Base-by-base conservation (phyloP, 2,797 vertebrate genomes). In the Rhinella marina region DNA sequence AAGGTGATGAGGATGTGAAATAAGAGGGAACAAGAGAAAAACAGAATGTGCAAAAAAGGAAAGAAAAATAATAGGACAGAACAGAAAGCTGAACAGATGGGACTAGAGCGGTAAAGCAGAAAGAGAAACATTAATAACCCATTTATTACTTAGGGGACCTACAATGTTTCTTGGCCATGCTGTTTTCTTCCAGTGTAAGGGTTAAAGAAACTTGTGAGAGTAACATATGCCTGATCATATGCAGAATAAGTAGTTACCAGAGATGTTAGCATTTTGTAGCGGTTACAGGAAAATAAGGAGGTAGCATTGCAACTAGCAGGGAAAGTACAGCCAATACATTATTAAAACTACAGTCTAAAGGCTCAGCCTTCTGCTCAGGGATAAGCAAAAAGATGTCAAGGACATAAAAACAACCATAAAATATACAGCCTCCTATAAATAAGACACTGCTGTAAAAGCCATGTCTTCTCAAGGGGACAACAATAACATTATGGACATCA, bases 401-500 rank as follows among this genome's bases (percentile, higher is more conserved):
- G 84, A 82, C 78, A 77, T 86, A 82, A 88, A 88, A 88, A 81
- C 56, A 82, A 81, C 57, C 27, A 88, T 76, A 88, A 85, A 85
- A 88, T 66, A 85, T 78, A 56, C 21, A 56, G 87, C 56, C 77
- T 86, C 50, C 77, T 77, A 82, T 86, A 88, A 86, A 88, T 82
- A 88, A 88, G 70, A 68, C 59, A 88, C 70, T 25, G 61, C 79
- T 86, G 79, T 82, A 81, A 88, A 88, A 88, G 83, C 77, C 68
- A 88, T 86, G 7, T 27, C 57, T 86, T 86, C 88, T 88, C 84
- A 62, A 81, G 84, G 88, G 88, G 84, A 82, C 83, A 25, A 86
- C 70, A 77, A 86, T 80, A 88, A 86, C 79, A 86, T 86, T 88
- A 88, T 88, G 83, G 88, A 88, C 84, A 88, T 88, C 84, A 82